Evolutionary conservation across 2,797 vertebrate species (phyloP).

Genomic region (Bradypodion ventrale): DNA sequence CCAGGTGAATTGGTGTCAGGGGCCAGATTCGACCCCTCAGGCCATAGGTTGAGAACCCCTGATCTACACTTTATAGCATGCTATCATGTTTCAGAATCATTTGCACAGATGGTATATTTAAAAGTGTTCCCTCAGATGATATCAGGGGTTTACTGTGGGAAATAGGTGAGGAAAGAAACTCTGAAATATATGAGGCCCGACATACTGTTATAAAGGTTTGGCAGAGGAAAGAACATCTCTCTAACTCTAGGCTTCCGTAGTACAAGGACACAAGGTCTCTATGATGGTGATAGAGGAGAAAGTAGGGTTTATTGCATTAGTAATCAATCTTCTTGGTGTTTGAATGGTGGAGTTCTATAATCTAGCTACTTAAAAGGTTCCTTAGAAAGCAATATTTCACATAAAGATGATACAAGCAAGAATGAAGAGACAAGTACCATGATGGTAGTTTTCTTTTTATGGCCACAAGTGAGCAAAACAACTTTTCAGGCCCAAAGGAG

Average conservation of each 20-base stretch:
- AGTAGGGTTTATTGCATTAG: constrained; percentile 9
- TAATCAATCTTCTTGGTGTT: constrained; percentile 24
- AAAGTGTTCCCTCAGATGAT: not conserved
- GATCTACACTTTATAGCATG: not conserved
- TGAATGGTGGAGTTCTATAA: not conserved
- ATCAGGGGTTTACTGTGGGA: not conserved
- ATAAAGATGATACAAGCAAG: not conserved
- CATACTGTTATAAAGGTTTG: not conserved
- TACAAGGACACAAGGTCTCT: not conserved
- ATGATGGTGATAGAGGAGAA: not conserved
- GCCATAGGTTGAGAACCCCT: too few relatives aligned
- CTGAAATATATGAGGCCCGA: not conserved
- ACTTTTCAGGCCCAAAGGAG: not conserved
- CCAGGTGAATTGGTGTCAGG: too few relatives aligned
- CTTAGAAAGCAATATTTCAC: constrained; percentile 29
- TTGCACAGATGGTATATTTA: not conserved
- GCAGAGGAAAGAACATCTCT: not conserved
- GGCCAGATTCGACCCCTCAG: too few relatives aligned
- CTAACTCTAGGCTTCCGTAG: not conserved
- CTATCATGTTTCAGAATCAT: not conserved
- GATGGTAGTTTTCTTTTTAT: constrained; percentile 14
- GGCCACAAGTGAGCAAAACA: constrained; percentile 17
- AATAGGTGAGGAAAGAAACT: not conserved
- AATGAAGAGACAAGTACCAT: not conserved
- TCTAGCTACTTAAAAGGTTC: constrained; percentile 23